These are phyloP conservation scores for Tetragonula clypearis DNA, from an alignment of 1,140 invertebrate genomes.

Conservation along the genomic window DNA sequence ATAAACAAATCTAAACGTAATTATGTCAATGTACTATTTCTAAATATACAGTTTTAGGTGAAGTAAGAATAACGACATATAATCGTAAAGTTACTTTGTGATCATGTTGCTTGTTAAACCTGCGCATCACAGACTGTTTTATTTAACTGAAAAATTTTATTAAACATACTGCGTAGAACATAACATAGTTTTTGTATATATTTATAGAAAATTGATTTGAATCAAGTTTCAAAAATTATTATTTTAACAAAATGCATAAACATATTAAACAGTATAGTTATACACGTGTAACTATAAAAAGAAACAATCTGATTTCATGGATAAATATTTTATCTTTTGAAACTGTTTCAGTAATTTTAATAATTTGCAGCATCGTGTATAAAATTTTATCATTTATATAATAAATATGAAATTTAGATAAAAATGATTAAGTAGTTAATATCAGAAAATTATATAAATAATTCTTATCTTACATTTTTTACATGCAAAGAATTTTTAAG, in stretches of 20 bases:
- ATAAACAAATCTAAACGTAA: conserved; percentile 8
- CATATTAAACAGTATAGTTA: not conserved
- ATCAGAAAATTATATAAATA: not conserved
- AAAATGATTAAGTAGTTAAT: not conserved
- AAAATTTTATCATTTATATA: not conserved
- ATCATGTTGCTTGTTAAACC: conserved; percentile 20
- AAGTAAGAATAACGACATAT: conserved; percentile 20
- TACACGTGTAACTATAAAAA: not conserved
- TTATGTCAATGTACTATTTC: not conserved
- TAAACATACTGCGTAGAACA: not conserved
- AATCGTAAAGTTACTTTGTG: conserved; percentile 19
- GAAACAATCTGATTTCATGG: not conserved
- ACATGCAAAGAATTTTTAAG: not conserved
- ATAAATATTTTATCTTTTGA: not conserved
- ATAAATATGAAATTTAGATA: not conserved
- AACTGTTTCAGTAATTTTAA: not conserved
- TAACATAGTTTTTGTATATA: not conserved
- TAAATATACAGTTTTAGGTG: conserved; percentile 3
- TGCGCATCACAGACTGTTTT: conserved; percentile 20
- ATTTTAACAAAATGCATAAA: not conserved
- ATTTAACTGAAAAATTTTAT: conserved; percentile 8
- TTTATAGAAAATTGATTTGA: not conserved
- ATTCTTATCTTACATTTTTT: no score
- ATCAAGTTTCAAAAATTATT: not conserved
- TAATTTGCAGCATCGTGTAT: not conserved